phyloP scores from a whole-genome alignment of 1,140 invertebrate species.

The Rhynchophorus ferrugineus region DNA sequence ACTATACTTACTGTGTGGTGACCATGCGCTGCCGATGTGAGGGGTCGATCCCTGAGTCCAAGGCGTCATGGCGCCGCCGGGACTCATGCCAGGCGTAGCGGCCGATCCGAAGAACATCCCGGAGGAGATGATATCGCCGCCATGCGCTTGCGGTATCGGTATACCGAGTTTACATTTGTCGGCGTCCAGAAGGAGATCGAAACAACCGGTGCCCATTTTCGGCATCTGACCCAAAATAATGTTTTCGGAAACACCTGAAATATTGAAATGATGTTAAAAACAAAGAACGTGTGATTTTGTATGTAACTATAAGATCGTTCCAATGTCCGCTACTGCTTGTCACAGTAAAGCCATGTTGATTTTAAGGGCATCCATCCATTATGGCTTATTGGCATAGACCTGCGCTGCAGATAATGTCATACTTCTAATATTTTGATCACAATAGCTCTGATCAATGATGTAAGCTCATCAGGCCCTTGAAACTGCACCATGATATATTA shows the following conservation, averaged over 20 bases:
- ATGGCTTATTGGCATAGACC: too few species aligned
- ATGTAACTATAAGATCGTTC: too few species aligned
- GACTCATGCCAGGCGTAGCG: slow-evolving; percentile 82
- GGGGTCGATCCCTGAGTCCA: slow-evolving; percentile 90
- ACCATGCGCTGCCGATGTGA: slow-evolving; percentile 74
- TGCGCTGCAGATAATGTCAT: too few species aligned
- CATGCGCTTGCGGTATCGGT: slow-evolving; percentile 75
- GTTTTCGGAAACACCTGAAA: slow-evolving; percentile 90
- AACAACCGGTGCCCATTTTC: slow-evolving; percentile 95
- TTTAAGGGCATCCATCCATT: too few species aligned
- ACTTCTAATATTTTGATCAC: too few species aligned
- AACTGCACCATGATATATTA: too few species aligned
- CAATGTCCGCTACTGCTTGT: too few species aligned
- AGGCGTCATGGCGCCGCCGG: slow-evolving; percentile 89
- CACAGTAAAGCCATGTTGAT: too few species aligned
- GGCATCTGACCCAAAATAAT: slow-evolving; percentile 99
- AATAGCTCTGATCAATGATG: too few species aligned
- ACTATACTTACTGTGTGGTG: slow-evolving; percentile 57
- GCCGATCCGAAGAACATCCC: slow-evolving; percentile 86
- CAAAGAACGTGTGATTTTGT: too few species aligned
- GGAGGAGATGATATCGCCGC: slow-evolving; percentile 59
- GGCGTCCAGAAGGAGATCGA: slow-evolving; percentile 93
- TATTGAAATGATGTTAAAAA: too few species aligned
- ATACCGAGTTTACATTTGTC: slow-evolving; percentile 99
- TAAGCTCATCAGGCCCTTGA: too few species aligned